Base-by-base conservation (phyloP, 2,113 vertebrate species). In the Oreotrochilus melanogaster region DNA sequence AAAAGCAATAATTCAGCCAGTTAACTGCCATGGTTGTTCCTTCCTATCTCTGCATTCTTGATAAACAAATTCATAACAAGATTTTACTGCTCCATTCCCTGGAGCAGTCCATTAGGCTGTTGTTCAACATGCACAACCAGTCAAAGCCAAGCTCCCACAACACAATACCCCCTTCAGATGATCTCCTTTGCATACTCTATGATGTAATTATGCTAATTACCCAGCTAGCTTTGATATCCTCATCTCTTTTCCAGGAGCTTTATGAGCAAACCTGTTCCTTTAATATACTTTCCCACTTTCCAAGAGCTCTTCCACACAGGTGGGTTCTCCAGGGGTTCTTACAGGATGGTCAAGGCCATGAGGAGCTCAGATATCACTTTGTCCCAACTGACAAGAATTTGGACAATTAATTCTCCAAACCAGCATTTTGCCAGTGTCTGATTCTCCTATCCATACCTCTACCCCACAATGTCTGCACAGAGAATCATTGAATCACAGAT, bases 181-280 rank as follows among this genome's bases (percentile, higher is more conserved):
- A 90, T 89, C 92, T 93, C 89, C 69, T 96, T 92, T 94, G 95
- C 95, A 95, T 96, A 66, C 1, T 1, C 92, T 42, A 5, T 79
- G 89, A 94, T 89, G 94, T 86, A 94, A 95, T 94, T 94, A 81
- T 67, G 96, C 94, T 96, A 95, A 95, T 95, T 93, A 94, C 24
- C 78, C 70, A 88, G 78, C 91, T 83, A 3, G 84, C 56, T 89
- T 88, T 95, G 81, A 90, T 94, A 93, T 64, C 91, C 74, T 64
- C 88, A 9, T 57, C 14, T 91, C 93, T 96, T 94, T 96, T 94
- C 88, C 74, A 51, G 70, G 65, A 90, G 30, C 53, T 89, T 97
- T 91, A 96, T 21, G 86, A 96, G 65, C 88, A 91, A 91, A 92
- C 85, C 91, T 94, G 89, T 92, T 94, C 91, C 83, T 78, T 92